These are phyloP conservation scores for Amblyornis subalaris DNA, from an alignment of 2,113 vertebrate species.

Conservation along the genomic window DNA sequence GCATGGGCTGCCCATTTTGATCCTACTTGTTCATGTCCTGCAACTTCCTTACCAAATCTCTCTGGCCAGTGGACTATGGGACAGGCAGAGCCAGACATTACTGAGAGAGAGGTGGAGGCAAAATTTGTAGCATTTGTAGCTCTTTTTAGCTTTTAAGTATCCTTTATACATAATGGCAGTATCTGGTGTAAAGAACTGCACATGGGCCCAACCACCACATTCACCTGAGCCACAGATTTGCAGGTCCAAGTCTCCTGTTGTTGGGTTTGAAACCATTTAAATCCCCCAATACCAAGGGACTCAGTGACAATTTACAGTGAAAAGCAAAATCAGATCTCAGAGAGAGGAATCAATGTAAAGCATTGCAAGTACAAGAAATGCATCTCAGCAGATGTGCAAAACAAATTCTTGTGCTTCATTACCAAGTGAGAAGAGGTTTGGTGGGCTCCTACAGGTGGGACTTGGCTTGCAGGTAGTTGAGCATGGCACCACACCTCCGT, in stretches of 20 bases:
- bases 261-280: background rate
- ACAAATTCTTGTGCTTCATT: background rate
- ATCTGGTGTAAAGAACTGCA: background rate
- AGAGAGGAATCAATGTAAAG: background rate
- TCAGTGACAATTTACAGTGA: background rate
- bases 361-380: background rate
- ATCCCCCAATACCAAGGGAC: background rate
- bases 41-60: background rate
- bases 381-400: background rate
- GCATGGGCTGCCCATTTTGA: background rate
- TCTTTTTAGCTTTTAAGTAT: background rate
- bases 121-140: background rate
- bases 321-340: background rate
- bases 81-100: background rate
- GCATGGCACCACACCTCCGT: fast-evolving
- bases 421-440: background rate
- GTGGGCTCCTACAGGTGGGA: background rate
- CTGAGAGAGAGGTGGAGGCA: fast-evolving
- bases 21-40: background rate
- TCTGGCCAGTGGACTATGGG: background rate
- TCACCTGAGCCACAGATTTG: background rate
- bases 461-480: fast-evolving
- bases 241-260: background rate
- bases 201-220: background rate
- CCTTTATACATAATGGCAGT: background rate